Evolutionary conservation across 2,797 vertebrate species (phyloP).

Genomic region (Acrossocheilus wenchowensis): DNA sequence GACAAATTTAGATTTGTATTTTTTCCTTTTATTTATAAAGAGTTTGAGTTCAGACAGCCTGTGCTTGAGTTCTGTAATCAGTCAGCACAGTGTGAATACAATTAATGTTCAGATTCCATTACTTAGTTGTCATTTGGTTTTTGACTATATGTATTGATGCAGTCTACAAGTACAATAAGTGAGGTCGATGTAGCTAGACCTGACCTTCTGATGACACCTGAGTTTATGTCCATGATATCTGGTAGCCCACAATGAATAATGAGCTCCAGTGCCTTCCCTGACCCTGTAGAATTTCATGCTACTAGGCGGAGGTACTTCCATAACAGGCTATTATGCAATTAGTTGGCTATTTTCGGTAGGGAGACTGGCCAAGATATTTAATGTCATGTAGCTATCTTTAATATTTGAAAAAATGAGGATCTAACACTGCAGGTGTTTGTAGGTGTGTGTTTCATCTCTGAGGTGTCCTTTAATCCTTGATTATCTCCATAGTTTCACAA

Average conservation of each 20-base stretch:
- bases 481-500: constrained; percentile 8
- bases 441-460: background rate
- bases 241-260: background rate
- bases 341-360: background rate
- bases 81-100: background rate
- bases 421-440: background rate
- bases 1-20: background rate
- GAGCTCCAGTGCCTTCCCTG: background rate
- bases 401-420: background rate
- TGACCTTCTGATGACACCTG: background rate
- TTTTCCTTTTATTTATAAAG: background rate
- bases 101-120: background rate
- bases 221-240: background rate
- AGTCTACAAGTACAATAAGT: background rate
- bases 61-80: background rate
- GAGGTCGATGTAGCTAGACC: background rate
- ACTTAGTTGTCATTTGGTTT: background rate
- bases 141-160: background rate
- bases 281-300: background rate
- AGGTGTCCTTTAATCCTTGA: constrained; percentile 30
- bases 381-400: background rate
- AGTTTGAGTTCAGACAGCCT: background rate
- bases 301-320: background rate
- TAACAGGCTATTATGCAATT: constrained; percentile 11
- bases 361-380: background rate